Base-by-base conservation (phyloP, 2,888 invertebrate species). In the Metopia argyrocephala region DNA sequence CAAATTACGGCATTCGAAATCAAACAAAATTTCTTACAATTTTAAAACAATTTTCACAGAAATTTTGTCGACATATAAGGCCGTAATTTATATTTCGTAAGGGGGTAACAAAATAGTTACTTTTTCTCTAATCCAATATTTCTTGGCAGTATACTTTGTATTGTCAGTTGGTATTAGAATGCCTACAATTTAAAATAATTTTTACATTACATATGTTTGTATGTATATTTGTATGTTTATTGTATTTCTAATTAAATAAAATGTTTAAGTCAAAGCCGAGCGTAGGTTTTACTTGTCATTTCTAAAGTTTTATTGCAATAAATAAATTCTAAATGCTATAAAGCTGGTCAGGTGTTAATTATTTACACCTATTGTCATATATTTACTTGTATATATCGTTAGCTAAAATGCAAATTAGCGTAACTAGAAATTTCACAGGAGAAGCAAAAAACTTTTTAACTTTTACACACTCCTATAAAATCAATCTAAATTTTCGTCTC, bases 221-320 rank as follows among this genome's bases (percentile, higher is more conserved):
- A n/a, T n/a, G n/a, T n/a, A n/a, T n/a, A n/a, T n/a, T n/a, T 18
- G 18, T 3, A 45, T 46, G 54, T 65, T 57, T 65, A 50, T 66
- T 66, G 50, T 28, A 18, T 31, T 50, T 50, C 57, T 65, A 65
- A 59, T 74, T 65, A 52, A 65, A 59, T 74, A 38, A 61, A 59
- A 52, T 25, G n/a, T n/a, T n/a, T n/a, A n/a, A n/a, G n/a, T n/a
- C n/a, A n/a, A 48, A 69, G 28, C 23, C 21, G 25, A 20, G n/a
- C 38, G 74, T 66, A 28, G 52, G 59, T 27, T 66, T 61, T 7
- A 15, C 59, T 52, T 75, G 12, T 71, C 5, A 27, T 71, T 61
- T 38, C 38, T 2, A 38, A 38, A 3, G 3, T 15, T 12, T 38
- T 15, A 12, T 38, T 38, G 0, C 4, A 3, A 15, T 38, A 38